Evolutionary conservation across 1,140 invertebrate genomes (phyloP).

Genomic region (Maconellicoccus hirsutus): DNA sequence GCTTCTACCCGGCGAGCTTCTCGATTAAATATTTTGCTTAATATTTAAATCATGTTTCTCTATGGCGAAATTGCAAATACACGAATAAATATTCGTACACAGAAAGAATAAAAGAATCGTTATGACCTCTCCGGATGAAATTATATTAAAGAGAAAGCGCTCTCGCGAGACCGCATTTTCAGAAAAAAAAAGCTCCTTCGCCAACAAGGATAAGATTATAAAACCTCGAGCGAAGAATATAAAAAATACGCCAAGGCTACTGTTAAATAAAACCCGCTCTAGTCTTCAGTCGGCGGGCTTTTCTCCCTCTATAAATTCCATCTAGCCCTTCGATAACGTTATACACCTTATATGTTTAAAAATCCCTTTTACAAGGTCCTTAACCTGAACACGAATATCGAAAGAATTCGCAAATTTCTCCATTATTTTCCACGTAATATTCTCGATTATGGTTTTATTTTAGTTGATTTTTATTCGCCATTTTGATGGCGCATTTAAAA

Average conservation of each 20-base stretch:
- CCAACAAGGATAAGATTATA: background rate
- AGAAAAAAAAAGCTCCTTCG: background rate
- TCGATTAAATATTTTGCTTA: too few species aligned
- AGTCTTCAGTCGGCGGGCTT: background rate
- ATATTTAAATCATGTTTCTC: too few species aligned
- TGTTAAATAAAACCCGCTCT: background rate
- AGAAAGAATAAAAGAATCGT: background rate
- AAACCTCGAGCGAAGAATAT: background rate
- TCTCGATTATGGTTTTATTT: too few species aligned
- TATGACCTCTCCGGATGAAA: background rate
- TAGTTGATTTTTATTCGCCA: background rate
- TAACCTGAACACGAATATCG: background rate
- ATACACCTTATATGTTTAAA: background rate
- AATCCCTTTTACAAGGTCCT: background rate
- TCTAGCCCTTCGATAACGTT: background rate
- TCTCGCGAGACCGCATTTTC: background rate
- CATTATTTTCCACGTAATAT: background rate
- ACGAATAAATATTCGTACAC: too few species aligned
- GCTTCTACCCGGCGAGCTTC: too few species aligned
- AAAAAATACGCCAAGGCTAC: background rate
- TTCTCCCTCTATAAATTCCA: background rate
- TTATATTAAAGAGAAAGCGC: background rate
- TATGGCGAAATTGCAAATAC: too few species aligned
- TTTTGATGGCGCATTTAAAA: background rate
- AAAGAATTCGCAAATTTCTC: background rate